phyloP scores from a whole-genome alignment of 2,888 invertebrate species.

The Orthonychiurus folsomi region DNA sequence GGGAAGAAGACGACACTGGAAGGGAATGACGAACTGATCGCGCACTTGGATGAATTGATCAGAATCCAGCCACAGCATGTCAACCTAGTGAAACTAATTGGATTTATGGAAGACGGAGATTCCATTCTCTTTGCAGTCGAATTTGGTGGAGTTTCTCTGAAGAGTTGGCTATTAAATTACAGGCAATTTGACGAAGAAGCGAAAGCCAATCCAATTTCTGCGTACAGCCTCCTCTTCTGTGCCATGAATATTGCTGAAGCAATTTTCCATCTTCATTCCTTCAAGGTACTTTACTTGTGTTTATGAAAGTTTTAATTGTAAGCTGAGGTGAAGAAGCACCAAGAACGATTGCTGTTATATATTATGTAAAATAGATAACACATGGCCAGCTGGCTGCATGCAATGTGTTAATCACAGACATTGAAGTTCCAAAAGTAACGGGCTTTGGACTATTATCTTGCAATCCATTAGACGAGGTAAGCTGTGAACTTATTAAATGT shows the following conservation, averaged over 20 bases:
- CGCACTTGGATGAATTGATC: constrained; percentile 61
- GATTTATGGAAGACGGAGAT: constrained; percentile 63
- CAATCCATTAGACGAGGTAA: constrained; percentile 52
- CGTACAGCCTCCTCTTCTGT: constrained; percentile 36
- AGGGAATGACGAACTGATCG: constrained; percentile 22
- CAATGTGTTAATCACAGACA: constrained; percentile 58
- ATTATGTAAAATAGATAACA: constrained; percentile 43
- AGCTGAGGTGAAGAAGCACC: too few relatives aligned
- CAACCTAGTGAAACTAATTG: constrained; percentile 63
- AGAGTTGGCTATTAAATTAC: constrained; percentile 59
- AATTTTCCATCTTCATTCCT: constrained; percentile 59
- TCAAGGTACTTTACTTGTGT: constrained; percentile 7
- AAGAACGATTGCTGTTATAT: too few relatives aligned
- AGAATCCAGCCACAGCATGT: constrained; percentile 58
- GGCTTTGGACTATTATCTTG: constrained; percentile 67
- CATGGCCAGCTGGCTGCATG: constrained; percentile 66
- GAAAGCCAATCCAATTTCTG: constrained; percentile 16
- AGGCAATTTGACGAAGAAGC: constrained; percentile 46
- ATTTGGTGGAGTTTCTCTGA: constrained; percentile 57
- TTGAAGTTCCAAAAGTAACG: constrained; percentile 61
- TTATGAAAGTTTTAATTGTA: neutral
- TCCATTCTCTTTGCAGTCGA: constrained; percentile 63
- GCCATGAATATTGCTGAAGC: constrained; percentile 60
- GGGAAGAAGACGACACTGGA: neutral
- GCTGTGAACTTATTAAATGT: constrained; percentile 5